phyloP scores from a whole-genome alignment of 2,113 vertebrate genomes.

The Rallus limicola region DNA sequence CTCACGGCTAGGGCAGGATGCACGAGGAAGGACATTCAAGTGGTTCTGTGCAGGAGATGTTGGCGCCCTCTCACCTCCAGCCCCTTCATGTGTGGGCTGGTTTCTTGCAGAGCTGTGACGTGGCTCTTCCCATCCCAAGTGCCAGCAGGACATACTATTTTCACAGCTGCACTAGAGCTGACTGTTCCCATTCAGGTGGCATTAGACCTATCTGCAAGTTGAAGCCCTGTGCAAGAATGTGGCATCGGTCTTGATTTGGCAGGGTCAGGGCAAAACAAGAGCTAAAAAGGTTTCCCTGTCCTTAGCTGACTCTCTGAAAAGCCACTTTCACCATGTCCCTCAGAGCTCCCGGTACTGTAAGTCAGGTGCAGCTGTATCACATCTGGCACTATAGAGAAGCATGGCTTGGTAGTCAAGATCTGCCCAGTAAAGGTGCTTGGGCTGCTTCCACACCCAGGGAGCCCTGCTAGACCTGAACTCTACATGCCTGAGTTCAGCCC shows the following conservation, averaged over 20 bases:
- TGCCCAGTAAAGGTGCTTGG: neutral
- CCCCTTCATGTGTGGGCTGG: neutral
- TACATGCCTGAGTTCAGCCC: neutral
- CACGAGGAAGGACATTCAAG: neutral
- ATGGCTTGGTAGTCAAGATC: neutral
- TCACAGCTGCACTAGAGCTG: neutral
- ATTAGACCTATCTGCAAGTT: neutral
- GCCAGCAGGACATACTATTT: neutral
- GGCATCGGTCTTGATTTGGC: neutral
- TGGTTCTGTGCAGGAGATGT: neutral
- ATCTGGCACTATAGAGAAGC: neutral
- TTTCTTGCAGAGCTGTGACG: neutral
- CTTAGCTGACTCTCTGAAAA: neutral
- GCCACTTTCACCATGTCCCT: neutral
- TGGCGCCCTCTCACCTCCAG: neutral
- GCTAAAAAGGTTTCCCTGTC: neutral
- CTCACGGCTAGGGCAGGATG: rapidly evolving
- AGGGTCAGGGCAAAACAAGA: neutral
- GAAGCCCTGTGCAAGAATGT: neutral
- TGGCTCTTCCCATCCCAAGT: rapidly evolving
- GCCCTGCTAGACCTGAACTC: neutral
- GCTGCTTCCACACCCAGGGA: neutral
- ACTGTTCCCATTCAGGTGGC: neutral
- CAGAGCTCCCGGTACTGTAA: neutral
- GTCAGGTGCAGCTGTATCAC: neutral